These are phyloP conservation scores for Peribatodes rhomboidaria DNA, from an alignment of 2,888 invertebrate genomes.

Conservation along the genomic window DNA sequence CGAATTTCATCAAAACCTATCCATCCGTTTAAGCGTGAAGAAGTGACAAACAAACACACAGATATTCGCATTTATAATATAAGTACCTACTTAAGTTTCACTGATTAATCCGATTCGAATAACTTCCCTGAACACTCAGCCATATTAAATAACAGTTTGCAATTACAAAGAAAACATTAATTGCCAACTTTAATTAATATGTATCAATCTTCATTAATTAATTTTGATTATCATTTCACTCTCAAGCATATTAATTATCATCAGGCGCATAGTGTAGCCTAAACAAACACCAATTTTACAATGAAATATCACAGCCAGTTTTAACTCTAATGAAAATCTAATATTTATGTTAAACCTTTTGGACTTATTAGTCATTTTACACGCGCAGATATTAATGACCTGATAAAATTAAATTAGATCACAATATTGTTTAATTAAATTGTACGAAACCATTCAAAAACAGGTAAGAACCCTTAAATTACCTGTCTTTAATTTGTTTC, in stretches of 20 bases:
- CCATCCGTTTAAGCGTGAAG: no score
- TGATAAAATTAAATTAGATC: background rate
- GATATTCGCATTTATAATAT: no score
- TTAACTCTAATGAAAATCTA: constrained; percentile 21
- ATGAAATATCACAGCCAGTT: constrained; percentile 3
- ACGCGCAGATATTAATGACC: background rate
- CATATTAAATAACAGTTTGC: no score
- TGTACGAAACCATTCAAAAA: no score
- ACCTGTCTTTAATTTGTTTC: no score
- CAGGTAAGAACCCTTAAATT: no score
- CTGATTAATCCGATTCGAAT: no score
- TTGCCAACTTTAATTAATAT: background rate
- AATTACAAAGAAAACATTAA: background rate
- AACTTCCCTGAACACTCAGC: no score
- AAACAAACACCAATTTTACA: constrained; percentile 23
- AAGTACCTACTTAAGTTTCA: no score
- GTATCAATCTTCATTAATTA: constrained; percentile 16
- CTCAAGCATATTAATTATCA: constrained; percentile 22
- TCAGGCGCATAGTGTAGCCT: constrained; percentile 12
- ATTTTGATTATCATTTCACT: constrained; percentile 8
- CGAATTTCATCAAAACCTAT: no score
- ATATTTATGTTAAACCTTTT: constrained; percentile 8
- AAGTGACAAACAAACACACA: no score
- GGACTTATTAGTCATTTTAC: constrained; percentile 3
- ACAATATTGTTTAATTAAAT: background rate